A percentile compares a stretch with the other conserved stretches of the same genome.
Conservation (phyloP, 2,888 invertebrate species). For the Cryptocephalus moraei region DNA sequence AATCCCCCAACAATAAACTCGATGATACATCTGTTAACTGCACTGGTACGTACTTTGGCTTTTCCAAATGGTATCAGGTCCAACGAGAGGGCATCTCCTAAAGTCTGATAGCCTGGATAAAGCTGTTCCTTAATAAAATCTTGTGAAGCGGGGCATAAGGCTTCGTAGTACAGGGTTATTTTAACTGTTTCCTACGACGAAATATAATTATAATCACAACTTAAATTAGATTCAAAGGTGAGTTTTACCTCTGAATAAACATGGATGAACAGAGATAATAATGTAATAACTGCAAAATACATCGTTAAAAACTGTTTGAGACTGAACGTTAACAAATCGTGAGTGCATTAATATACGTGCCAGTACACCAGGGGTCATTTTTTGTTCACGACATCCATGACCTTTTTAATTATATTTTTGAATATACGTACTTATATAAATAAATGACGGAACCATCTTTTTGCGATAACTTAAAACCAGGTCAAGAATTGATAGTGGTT, state of each 20-base stretch:
- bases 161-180: constrained; percentile 12
- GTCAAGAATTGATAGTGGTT: too few relatives aligned
- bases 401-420: too few relatives aligned
- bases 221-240: background rate
- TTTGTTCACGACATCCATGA: too few relatives aligned
- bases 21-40: too few relatives aligned
- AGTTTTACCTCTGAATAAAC: background rate
- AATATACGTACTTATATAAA: too few relatives aligned
- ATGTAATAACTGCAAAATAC: constrained; percentile 2
- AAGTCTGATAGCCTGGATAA: constrained; percentile 8
- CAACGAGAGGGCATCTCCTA: constrained; percentile 8
- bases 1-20: too few relatives aligned
- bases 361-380: too few relatives aligned
- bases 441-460: too few relatives aligned
- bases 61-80: constrained; percentile 12
- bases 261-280: background rate
- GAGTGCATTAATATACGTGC: too few relatives aligned
- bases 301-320: background rate
- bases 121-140: constrained; percentile 9
- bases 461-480: too few relatives aligned
- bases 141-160: constrained; percentile 9
- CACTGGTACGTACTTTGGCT: constrained; percentile 9
- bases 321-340: background rate
- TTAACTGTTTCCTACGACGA: constrained; percentile 10
- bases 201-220: too few relatives aligned